phyloP scores from a whole-genome alignment of 2,113 vertebrate species.

The Scortum barcoo region DNA sequence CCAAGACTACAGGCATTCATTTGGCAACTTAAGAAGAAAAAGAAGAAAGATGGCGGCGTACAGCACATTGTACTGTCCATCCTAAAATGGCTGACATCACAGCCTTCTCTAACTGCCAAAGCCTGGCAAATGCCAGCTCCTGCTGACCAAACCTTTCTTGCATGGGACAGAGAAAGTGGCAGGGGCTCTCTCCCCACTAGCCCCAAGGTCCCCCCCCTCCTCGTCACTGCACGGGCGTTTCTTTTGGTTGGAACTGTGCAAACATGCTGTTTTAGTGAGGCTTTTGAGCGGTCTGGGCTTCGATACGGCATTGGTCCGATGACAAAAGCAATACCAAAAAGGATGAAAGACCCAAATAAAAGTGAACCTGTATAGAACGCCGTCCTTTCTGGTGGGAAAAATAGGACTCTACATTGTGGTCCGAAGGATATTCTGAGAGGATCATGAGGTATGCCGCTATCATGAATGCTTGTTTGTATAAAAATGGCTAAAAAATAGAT shows the following conservation, averaged over 20 bases:
- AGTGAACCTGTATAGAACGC: conserved; percentile 56
- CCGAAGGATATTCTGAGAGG: conserved; percentile 48
- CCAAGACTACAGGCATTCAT: conserved; percentile 78
- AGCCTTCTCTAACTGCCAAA: conserved; percentile 76
- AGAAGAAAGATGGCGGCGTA: conserved; percentile 82
- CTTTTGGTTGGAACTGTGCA: conserved; percentile 80
- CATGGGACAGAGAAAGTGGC: conserved; percentile 77
- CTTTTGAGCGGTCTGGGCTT: conserved; percentile 74
- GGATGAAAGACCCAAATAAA: conserved; percentile 70
- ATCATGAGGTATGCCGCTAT: conserved; percentile 57
- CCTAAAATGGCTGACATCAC: conserved; percentile 85
- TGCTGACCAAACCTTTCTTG: conserved; percentile 79
- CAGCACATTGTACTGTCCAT: conserved; percentile 80
- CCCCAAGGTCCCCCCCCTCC: conserved; percentile 45
- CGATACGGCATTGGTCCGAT: conserved; percentile 61
- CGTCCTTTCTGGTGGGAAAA: conserved; percentile 51
- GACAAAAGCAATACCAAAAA: conserved; percentile 75
- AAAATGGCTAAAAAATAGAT: conserved; percentile 72
- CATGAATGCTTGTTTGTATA: conserved; percentile 67
- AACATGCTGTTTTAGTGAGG: conserved; percentile 77
- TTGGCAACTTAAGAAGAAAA: conserved; percentile 77
- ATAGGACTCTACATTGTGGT: conserved; percentile 36
- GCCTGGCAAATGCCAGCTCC: conserved; percentile 79
- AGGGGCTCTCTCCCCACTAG: conserved; percentile 66
- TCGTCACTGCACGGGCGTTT: conserved; percentile 58